Percentiles rank a stretch among this genome's conserved stretches.
These are phyloP conservation scores for Takifugu rubripes DNA, from an alignment of 2,797 vertebrate genomes.

Conservation along the genomic window DNA sequence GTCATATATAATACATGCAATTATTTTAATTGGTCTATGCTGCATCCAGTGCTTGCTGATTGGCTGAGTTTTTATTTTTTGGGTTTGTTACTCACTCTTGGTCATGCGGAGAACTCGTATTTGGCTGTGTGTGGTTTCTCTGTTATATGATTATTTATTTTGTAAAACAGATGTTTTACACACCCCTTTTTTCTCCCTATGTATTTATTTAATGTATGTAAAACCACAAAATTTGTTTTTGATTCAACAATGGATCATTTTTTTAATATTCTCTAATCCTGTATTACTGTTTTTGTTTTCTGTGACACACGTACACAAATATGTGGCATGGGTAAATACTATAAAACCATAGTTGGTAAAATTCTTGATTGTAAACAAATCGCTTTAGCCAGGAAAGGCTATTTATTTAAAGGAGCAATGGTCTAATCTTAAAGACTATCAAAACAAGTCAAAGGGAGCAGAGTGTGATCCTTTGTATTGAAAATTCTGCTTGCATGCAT, in stretches of 20 bases:
- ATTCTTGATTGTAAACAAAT: slow-evolving; percentile 11
- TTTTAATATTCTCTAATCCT: slow-evolving; percentile 42
- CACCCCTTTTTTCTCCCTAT: slow-evolving; percentile 64
- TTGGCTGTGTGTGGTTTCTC: slow-evolving; percentile 76
- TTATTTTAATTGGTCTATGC: slow-evolving; percentile 77
- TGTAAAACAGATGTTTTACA: slow-evolving; percentile 71
- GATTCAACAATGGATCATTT: slow-evolving; percentile 41
- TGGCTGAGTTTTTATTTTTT: slow-evolving; percentile 67
- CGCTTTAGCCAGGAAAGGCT: slow-evolving; percentile 31
- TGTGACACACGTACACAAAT: slow-evolving; percentile 11
- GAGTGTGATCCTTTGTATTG: slow-evolving; percentile 52
- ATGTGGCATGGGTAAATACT: slow-evolving; percentile 22
- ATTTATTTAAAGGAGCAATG: slow-evolving; percentile 48
- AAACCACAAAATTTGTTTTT: slow-evolving; percentile 71
- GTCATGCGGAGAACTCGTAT: slow-evolving; percentile 77
- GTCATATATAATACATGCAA: slow-evolving; percentile 70
- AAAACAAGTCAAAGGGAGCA: slow-evolving; percentile 57
- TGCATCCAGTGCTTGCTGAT: slow-evolving; percentile 81
- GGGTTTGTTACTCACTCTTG: slow-evolving; percentile 69
- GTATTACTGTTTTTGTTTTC: slow-evolving; percentile 7
- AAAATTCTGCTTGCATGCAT: slow-evolving; percentile 49
- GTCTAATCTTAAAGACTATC: slow-evolving; percentile 63
- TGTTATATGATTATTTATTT: slow-evolving; percentile 70
- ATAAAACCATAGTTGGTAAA: neutral
- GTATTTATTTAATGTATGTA: slow-evolving; percentile 66